Evolutionary conservation across 2,797 vertebrate genomes (phyloP).

Genomic region (Buphagus erythrorhynchus): DNA sequence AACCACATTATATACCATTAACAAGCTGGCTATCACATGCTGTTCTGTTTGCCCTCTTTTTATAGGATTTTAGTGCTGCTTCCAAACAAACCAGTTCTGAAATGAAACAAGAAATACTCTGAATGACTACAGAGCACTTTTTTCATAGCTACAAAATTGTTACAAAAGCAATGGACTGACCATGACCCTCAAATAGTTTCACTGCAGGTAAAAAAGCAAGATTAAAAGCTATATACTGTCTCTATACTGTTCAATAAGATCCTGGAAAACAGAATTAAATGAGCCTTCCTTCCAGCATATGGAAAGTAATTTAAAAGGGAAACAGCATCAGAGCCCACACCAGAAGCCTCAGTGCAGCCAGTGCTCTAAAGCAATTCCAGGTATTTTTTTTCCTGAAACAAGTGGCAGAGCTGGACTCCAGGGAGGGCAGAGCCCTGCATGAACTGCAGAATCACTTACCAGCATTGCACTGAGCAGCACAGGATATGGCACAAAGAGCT

Average conservation of each 20-base stretch:
- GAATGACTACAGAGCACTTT: neutral
- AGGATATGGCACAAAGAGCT: neutral
- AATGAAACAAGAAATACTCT: neutral
- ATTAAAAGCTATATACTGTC: neutral
- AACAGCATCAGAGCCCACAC: neutral
- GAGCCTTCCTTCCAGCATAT: neutral
- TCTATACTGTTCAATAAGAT: neutral
- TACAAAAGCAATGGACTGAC: neutral
- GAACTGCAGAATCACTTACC: neutral
- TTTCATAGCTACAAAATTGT: neutral
- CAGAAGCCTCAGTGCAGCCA: neutral
- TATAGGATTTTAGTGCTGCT: neutral
- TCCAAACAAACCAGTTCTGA: neutral
- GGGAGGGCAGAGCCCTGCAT: neutral
- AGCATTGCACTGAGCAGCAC: neutral
- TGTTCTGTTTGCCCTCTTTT: neutral
- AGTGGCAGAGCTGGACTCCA: neutral
- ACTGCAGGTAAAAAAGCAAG: neutral
- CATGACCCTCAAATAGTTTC: neutral
- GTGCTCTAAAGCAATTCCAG: neutral
- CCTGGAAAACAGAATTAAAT: neutral
- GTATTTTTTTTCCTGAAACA: neutral
- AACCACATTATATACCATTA: neutral
- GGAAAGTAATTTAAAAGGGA: neutral
- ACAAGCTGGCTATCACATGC: neutral